Evolutionary conservation across 2,113 vertebrate genomes (phyloP).

Genomic region (Centrocercus urophasianus): DNA sequence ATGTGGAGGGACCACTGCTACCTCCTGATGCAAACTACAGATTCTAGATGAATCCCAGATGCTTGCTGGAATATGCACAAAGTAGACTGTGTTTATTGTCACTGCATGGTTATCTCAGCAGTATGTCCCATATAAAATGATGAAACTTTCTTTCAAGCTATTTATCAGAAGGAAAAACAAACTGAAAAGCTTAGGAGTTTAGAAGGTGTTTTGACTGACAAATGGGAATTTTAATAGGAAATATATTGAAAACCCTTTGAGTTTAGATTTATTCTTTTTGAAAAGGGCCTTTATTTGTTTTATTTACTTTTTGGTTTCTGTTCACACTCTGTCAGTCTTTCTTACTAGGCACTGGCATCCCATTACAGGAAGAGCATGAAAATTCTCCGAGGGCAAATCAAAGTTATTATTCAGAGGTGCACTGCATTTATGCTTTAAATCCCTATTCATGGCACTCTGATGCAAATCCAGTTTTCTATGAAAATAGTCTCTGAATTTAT

Average conservation of each 20-base stretch:
- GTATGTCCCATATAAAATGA: constrained; percentile 50
- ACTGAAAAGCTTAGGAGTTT: background rate
- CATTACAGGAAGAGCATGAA: background rate
- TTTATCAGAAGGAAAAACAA: constrained; percentile 35
- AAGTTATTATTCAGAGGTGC: background rate
- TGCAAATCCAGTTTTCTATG: background rate
- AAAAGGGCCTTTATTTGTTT: background rate
- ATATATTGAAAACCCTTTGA: constrained; percentile 38
- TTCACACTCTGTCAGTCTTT: background rate
- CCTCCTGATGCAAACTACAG: constrained; percentile 60
- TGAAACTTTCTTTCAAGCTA: constrained; percentile 52
- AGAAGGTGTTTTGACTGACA: constrained; percentile 41
- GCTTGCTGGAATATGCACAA: constrained; percentile 26
- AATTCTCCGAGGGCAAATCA: background rate
- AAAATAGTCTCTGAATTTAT: background rate
- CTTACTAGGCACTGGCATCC: background rate
- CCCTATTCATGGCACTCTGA: background rate
- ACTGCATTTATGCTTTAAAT: background rate
- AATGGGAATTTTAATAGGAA: constrained; percentile 45
- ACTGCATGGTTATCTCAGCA: constrained; percentile 43
- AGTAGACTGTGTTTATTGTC: constrained; percentile 63
- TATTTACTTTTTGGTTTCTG: background rate
- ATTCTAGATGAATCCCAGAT: constrained; percentile 74
- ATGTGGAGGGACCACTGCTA: constrained; percentile 44
- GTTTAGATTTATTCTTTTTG: background rate